Base-by-base conservation (phyloP, 53 echinoderm and acorn worm species). In the Paracentrotus lividus region DNA sequence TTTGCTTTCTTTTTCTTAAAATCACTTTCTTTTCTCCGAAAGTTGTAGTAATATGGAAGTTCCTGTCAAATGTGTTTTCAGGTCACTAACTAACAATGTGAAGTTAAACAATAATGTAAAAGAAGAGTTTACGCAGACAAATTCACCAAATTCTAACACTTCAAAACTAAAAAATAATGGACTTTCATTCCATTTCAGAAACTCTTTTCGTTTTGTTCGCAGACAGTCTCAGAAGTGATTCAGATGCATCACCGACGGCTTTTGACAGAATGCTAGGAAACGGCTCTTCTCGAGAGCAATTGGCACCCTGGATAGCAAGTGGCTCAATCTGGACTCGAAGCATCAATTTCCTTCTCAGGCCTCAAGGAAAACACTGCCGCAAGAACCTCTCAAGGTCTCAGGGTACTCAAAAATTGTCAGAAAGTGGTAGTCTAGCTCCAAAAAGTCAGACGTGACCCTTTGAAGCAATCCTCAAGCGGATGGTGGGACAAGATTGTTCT, bases 251-350 rank as follows among this genome's bases (percentile, higher is more conserved):
- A 47, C 81, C 81, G 13, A 81, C 24, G 81, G 81, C 81, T 81
- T n/a, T 81, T 81, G 81, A 81, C 81, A 12, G 47, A 27, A 81
- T 81, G 81, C 81, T 81, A 81, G 81, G 81, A 81, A 81, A 81
- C 81, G 47, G 47, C n/a, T 81, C 81, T 81, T 81, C 81, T 81
- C 49, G 14, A 10, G 47, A 81, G 81, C 81, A 47, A 76, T 20
- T 9, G 47, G n/a, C 47, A 45, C 44, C 81, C 81, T 81, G 81
- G 81, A 81, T 81, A 27, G 44, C 81, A 47, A 81, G 81, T 81
- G 26, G 47, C 81, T 81, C 81, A 81, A 81, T 81, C 81, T 81
- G 81, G 81, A 81, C 47, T 81, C 47, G 44, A 81, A 81, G 81
- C 81, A 24, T 13, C 81, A 81, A 81, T 81, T 81, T 81, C 81